These are phyloP conservation scores for Rhinichthys osculus DNA, from an alignment of 2,797 vertebrate genomes.

Conservation along the genomic window DNA sequence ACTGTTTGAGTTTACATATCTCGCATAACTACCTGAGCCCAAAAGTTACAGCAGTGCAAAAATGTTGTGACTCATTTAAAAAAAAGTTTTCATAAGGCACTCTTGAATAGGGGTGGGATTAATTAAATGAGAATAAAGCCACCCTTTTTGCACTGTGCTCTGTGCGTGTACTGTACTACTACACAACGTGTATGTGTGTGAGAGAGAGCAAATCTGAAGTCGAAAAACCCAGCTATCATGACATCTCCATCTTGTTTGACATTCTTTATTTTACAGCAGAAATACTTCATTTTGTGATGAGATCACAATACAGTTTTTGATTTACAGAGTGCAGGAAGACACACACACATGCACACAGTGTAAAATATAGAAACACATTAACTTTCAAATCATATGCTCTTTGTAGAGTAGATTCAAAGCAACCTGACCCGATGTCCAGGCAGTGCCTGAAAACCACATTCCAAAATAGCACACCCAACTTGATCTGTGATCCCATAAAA, in stretches of 20 bases:
- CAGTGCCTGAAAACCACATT: constrained; percentile 23
- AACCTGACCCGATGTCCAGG: constrained; percentile 15
- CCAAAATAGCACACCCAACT: constrained; percentile 21
- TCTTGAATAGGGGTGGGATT: constrained; percentile 54
- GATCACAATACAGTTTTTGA: constrained; percentile 10
- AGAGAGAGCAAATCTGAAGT: neutral
- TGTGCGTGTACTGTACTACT: neutral
- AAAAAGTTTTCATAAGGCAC: constrained; percentile 54
- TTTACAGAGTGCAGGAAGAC: neutral
- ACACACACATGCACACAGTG: neutral
- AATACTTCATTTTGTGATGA: neutral
- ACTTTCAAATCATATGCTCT: neutral
- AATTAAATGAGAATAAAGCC: constrained; percentile 66
- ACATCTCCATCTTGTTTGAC: constrained; percentile 8
- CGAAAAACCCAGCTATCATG: neutral
- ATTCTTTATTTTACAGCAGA: neutral
- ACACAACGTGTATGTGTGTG: neutral
- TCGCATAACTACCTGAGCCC: constrained; percentile 13
- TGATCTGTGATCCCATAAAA: constrained; percentile 22
- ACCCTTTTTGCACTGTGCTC: constrained; percentile 59
- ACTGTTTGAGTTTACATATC: constrained; percentile 2
- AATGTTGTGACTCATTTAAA: constrained; percentile 42
- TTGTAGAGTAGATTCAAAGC: neutral
- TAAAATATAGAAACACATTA: neutral
- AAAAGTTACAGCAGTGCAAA: constrained; percentile 1